phyloP scores from a whole-genome alignment of 2,113 vertebrate genomes.

The Mobula birostris region DNA sequence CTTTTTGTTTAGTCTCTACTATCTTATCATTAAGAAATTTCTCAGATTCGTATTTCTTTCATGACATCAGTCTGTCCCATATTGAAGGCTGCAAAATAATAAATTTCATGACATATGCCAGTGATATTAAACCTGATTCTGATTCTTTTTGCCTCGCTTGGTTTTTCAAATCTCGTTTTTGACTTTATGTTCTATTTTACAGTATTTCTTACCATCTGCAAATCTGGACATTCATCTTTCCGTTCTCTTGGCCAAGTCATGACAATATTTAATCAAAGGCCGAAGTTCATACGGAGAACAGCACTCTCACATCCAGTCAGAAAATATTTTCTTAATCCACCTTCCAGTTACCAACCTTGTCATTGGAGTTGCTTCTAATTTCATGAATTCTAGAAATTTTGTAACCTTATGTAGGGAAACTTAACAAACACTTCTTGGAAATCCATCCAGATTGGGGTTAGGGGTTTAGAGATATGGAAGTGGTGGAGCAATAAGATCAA shows the following conservation, averaged over 20 bases:
- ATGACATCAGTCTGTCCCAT: neutral
- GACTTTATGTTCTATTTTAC: neutral
- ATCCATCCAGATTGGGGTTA: neutral
- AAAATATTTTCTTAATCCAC: neutral
- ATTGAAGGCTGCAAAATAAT: too few relatives aligned
- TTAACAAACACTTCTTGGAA: neutral
- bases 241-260: neutral
- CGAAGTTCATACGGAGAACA: neutral
- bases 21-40: neutral
- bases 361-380: neutral
- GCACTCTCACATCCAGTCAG: neutral
- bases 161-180: neutral
- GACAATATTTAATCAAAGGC: neutral
- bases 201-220: neutral
- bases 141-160: neutral
- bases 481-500: neutral
- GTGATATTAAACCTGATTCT: too few relatives aligned
- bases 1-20: neutral
- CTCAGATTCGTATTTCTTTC: neutral
- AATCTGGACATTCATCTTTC: neutral
- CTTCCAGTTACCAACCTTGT: neutral
- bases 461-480: neutral
- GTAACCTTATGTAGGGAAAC: neutral
- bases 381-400: neutral
- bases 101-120: too few relatives aligned